These are phyloP conservation scores for Ptilonorhynchus violaceus DNA, from an alignment of 2,113 vertebrate genomes.

Conservation along the genomic window DNA sequence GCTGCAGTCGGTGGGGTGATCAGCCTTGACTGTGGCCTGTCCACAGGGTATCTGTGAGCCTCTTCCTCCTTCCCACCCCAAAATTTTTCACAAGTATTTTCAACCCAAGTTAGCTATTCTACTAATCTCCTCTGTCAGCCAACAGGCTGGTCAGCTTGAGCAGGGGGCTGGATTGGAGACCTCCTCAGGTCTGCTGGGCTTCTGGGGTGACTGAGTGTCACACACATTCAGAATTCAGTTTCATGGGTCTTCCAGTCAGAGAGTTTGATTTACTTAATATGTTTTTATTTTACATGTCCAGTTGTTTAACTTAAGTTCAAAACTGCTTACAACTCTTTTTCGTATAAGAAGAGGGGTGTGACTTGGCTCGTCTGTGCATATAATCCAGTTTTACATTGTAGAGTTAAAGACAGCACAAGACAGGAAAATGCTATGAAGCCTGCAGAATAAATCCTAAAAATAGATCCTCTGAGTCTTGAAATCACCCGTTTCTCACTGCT, in stretches of 20 bases:
- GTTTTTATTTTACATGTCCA: not conserved
- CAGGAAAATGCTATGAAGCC: not conserved
- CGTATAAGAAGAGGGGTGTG: accelerated
- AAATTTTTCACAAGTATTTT: not conserved
- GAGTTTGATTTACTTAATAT: not conserved
- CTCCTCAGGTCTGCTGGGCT: not conserved
- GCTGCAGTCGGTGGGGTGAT: not conserved
- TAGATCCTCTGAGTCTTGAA: not conserved
- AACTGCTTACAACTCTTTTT: not conserved
- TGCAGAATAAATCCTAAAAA: slow-evolving; percentile 7
- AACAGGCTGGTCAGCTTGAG: not conserved
- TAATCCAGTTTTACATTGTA: not conserved
- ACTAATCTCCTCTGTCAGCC: not conserved
- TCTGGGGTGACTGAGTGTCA: not conserved
- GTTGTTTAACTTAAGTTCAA: not conserved
- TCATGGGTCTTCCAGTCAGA: not conserved
- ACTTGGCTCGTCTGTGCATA: not conserved
- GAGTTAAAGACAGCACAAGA: not conserved
- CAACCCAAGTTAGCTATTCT: not conserved
- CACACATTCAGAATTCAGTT: not conserved
- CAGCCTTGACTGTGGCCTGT: not conserved
- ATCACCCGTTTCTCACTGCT: not conserved
- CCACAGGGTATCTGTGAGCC: not conserved
- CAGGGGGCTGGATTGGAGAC: not conserved
- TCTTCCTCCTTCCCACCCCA: not conserved